Evolutionary conservation across 2,888 invertebrate genomes (phyloP), one percentile per base, ranked within the genome.

Genomic region (Caenorhabditis doughertyi): DNA sequence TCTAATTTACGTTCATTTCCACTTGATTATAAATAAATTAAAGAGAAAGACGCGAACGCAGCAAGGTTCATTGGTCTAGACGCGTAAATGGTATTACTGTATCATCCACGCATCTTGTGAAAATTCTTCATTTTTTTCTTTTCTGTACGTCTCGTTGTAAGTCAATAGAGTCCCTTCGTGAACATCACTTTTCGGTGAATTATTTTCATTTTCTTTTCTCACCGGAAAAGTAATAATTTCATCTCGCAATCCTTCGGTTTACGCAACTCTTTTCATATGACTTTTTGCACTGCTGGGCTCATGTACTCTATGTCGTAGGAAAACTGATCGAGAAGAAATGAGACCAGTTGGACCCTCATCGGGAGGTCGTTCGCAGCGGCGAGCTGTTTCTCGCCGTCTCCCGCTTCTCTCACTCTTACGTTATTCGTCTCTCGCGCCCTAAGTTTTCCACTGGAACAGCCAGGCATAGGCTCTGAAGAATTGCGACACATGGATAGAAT

Each of bases 301-400:
- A 11, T 60, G 60, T 42, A 44, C 58, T 39, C 60, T 60, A 4
- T 27, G 16, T 42, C 35, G 23, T 39, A 9, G 5, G 27, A 60
- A 13, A 16, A 42, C 42, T 9, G 39, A 23, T 35, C 5, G 3
- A 8, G 42, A 23, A 39, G 5, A 35, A 23, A 58, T 18, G 23
- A 13, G n/a, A 18, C 60, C 27, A 27, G 60, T 42, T 44, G 60
- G 58, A 39, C 39, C 13, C 8, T 60, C 44, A 42, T 25, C 25
- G 44, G 44, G 44, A 47, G 44, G 60, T 42, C 60, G 39, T 44
- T 42, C 60, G 8, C 42, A n/a, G 8, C 35, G 51, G 18, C 1
- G 32, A 23, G 39, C 23, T 23, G 60, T 60, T 60, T 39, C 60
- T 42, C 60, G 60, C 13, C 44, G 42, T 60, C 60, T 60, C 42